A percentile compares a stretch with the other conserved stretches of the same genome.
phyloP scores from a whole-genome alignment of 2,888 invertebrate species.

The Athalia rosae region DNA sequence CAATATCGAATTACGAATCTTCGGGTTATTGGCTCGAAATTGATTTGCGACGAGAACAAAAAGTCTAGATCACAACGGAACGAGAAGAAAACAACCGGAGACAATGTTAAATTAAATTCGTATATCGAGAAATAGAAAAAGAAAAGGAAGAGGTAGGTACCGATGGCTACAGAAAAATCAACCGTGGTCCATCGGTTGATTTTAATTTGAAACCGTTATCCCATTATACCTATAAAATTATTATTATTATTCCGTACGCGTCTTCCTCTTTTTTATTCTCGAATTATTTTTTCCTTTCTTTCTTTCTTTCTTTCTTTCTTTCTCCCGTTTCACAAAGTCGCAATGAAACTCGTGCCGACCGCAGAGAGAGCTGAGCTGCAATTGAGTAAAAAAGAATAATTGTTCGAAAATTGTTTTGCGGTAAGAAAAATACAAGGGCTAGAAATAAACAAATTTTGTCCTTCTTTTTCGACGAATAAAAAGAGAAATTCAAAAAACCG shows the following conservation, averaged over 20 bases:
- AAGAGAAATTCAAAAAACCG: background rate
- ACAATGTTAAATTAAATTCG: background rate
- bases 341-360: constrained; percentile 16
- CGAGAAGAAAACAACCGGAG: background rate
- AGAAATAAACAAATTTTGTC: background rate
- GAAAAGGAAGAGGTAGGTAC: background rate
- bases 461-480: background rate
- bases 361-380: background rate
- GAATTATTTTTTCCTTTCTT: background rate
- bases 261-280: background rate
- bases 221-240: background rate
- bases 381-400: constrained; percentile 24
- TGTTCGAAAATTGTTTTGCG: constrained; percentile 35
- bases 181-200: background rate
- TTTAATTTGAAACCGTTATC: background rate
- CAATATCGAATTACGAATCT: constrained; percentile 23
- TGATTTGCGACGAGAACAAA: constrained; percentile 7
- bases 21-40: background rate
- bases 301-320: background rate
- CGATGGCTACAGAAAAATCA: no score
- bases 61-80: background rate
- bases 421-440: background rate
- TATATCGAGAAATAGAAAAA: background rate
- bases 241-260: background rate
- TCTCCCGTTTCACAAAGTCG: constrained; percentile 8